These are phyloP conservation scores for Nymphalis urticae DNA, from an alignment of 2,888 invertebrate species.

Conservation along the genomic window DNA sequence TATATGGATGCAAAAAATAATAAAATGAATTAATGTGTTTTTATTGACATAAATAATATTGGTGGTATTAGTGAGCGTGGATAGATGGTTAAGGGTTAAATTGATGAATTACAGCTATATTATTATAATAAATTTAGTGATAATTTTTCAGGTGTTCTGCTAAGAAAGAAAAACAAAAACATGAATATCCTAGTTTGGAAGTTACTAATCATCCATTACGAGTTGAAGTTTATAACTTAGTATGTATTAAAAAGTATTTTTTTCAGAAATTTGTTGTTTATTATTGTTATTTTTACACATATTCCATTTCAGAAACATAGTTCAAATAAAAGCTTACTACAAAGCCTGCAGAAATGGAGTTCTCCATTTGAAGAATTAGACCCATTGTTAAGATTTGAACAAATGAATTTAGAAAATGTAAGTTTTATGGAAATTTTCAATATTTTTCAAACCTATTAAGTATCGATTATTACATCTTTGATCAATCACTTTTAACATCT, in stretches of 20 bases:
- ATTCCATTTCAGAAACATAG: slow-evolving; percentile 56
- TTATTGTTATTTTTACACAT: not conserved
- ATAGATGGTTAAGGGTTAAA: not conserved
- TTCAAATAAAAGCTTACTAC: slow-evolving; percentile 59
- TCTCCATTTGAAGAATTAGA: slow-evolving; percentile 71
- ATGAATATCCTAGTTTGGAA: slow-evolving; percentile 58
- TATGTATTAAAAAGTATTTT: slow-evolving; percentile 43
- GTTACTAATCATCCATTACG: slow-evolving; percentile 70
- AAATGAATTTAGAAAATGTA: slow-evolving; percentile 64
- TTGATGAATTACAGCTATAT: not conserved
- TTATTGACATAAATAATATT: too few relatives aligned
- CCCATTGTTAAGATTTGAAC: slow-evolving; percentile 70
- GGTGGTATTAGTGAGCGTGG: too few relatives aligned
- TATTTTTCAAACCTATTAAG: too few relatives aligned
- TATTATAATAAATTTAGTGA: not conserved
- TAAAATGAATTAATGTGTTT: too few relatives aligned
- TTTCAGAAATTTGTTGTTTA: not conserved
- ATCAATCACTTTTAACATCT: not conserved
- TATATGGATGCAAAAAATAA: too few relatives aligned
- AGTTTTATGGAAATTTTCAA: slow-evolving; percentile 5
- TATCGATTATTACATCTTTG: too few relatives aligned
- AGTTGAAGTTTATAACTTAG: slow-evolving; percentile 53
- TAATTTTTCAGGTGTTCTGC: slow-evolving; percentile 32
- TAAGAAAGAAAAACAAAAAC: slow-evolving; percentile 43
- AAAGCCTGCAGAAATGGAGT: slow-evolving; percentile 72